These are phyloP conservation scores for Probosciger aterrimus DNA, from an alignment of 2,113 vertebrate genomes.

Conservation along the genomic window DNA sequence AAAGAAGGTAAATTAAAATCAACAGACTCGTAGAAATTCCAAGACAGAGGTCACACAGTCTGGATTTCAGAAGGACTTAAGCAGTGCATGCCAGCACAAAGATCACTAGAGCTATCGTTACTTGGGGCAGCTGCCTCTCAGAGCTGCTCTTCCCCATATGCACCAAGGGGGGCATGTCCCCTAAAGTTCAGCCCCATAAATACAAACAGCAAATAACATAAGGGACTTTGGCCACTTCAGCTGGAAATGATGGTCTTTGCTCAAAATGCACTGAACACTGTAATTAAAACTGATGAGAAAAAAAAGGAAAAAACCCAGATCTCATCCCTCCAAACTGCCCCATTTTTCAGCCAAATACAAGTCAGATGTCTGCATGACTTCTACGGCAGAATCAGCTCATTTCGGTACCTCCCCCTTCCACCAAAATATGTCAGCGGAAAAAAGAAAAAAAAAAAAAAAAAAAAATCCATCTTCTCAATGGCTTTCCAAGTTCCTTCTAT, in stretches of 20 bases:
- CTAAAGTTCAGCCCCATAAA: neutral
- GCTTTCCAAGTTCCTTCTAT: neutral
- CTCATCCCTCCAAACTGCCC: neutral
- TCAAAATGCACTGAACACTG: neutral
- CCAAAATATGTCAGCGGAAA: neutral
- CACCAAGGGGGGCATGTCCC: neutral
- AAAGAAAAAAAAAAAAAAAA: neutral
- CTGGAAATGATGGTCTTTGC: neutral
- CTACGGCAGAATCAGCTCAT: neutral
- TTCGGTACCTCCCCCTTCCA: neutral
- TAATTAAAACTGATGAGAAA: neutral
- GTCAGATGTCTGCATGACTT: neutral
- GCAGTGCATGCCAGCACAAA: neutral
- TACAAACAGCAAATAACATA: neutral
- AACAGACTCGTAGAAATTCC: neutral
- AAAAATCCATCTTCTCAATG: neutral
- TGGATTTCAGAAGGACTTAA: neutral
- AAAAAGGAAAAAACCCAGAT: neutral
- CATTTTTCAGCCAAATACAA: neutral
- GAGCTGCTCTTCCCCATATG: neutral
- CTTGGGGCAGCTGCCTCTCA: neutral
- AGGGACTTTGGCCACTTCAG: neutral
- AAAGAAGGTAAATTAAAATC: neutral
- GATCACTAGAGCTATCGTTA: neutral
- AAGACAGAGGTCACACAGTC: neutral